These are phyloP conservation scores for Heliconius hermathena DNA, from an alignment of 1,140 invertebrate genomes.

Conservation along the genomic window DNA sequence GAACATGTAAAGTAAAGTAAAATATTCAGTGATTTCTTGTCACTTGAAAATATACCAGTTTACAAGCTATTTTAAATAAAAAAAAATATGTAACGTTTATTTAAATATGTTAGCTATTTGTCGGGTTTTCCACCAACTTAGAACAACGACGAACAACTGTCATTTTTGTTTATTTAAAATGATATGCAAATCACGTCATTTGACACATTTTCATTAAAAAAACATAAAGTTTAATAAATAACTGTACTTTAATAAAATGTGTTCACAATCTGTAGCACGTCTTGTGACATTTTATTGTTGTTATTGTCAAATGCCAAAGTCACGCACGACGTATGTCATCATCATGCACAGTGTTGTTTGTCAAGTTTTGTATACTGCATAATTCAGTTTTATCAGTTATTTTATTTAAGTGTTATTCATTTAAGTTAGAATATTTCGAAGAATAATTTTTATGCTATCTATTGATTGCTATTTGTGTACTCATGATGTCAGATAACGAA, in stretches of 20 bases:
- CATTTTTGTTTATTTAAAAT: too few species aligned
- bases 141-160: too few species aligned
- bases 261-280: not conserved
- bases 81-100: too few species aligned
- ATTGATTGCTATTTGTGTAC: not conserved
- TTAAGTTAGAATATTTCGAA: not conserved
- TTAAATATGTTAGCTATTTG: too few species aligned
- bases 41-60: too few species aligned
- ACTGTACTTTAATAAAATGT: not conserved
- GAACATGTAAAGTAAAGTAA: too few species aligned
- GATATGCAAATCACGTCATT: too few species aligned
- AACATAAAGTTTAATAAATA: too few species aligned
- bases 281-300: not conserved
- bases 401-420: not conserved
- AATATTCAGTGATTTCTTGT: too few species aligned
- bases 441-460: not conserved
- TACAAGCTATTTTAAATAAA: too few species aligned
- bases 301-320: slow-evolving; percentile 20
- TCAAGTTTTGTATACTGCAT: not conserved
- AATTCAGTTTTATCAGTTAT: not conserved
- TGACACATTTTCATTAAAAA: too few species aligned
- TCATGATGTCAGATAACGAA: slow-evolving; percentile 73
- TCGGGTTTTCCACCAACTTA: too few species aligned
- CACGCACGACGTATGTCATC: slow-evolving; percentile 15
- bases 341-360: slow-evolving; percentile 16